Base-by-base conservation (phyloP, 2,113 vertebrate species). In the Rhinoptilus africanus region DNA sequence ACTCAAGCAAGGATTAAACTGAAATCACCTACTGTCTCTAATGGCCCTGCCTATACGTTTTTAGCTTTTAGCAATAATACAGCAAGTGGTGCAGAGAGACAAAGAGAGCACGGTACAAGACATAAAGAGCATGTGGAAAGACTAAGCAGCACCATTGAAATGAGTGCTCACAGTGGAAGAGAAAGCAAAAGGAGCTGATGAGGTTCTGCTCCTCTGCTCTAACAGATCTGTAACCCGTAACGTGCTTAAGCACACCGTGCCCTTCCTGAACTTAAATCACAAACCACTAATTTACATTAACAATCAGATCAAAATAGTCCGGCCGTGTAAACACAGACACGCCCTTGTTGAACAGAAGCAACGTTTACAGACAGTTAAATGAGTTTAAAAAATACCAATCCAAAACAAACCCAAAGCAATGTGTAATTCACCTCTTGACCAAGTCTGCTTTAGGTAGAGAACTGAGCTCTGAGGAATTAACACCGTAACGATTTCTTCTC, bases 401-500 rank as follows among this genome's bases (percentile, higher is more conserved):
- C 37, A 6, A 62, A 80, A 15, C 24, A 48, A 72, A 73, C 35
- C 11, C 63, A 53, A 35, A 73, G 73, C 51, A n/a, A 30, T 0
- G 0, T 9, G 22, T 16, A 17, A 62, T 28, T 59, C 41, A 21
- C 10, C 10, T 24, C 60, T 20, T 3, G 24, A 68, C 37, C 17
- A 41, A 75, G 12, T 35, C 72, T 63, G 37, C 69, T 67, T 14
- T 20, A 57, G 56, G 77, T 4, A 54, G 26, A 50, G 54, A 39
- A 30, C 10, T 1, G 30, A 78, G 75, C 37, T 39, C 50, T 30
- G 56, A 56, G 45, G 15, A 73, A 64, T 69, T n/a, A 37, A 59
- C 1, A 6, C 27, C 67, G 1, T 1, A 1, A 11, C 2, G 7
- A 66, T 66, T 63, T 72, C 23, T 39, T 26, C n/a, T n/a, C 17